Base-by-base conservation (phyloP, 2,113 vertebrate genomes). In the Thymallus thymallus region DNA sequence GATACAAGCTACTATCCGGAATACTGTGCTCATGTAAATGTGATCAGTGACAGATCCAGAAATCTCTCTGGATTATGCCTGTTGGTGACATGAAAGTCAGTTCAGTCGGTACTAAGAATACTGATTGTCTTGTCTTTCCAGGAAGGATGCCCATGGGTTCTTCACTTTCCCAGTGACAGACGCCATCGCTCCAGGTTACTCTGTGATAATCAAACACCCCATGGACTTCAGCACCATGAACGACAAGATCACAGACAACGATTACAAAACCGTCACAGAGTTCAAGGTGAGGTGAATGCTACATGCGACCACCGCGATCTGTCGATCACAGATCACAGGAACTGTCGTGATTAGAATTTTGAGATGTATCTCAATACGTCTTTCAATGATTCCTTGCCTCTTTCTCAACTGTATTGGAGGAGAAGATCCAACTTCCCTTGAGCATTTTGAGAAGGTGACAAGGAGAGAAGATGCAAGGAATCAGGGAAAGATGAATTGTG, bases 181-280 rank as follows among this genome's bases (percentile, higher is more conserved):
- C 83, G 96, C 96, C 3, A 99, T 99, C 10, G 98, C 98, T 73
- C 97, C 98, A 6, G 97, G 97, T 23, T 99, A 99, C 90, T 99
- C 97, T 23, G 93, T 95, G 91, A 98, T 99, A 85, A 99, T 99
- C 89, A 99, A 99, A 65, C 97, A 99, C 83, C 98, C 98, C 0
- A 99, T 99, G 98, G 98, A 99, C 85, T 99, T 99, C 84, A 96
- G 97, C 87, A 99, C 96, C 0, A 98, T 99, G 95, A 98, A 96
- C 78, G 96, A 99, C 87, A 99, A 98, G 89, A 98, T 98, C 13
- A 76, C 82, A 60, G 91, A 93, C n/a, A 97, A 97, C 2, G 97
- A 98, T 6, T 99, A 99, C 85, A 97, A 97, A 86, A 99, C 98
- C 2, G 94, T 99, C 64, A 99, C 97, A 30, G 98, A 99, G 87